Percentiles rank a stretch among this genome's conserved stretches.
phyloP scores from a whole-genome alignment of 2,888 invertebrate species.

The Apoda limacodes region DNA sequence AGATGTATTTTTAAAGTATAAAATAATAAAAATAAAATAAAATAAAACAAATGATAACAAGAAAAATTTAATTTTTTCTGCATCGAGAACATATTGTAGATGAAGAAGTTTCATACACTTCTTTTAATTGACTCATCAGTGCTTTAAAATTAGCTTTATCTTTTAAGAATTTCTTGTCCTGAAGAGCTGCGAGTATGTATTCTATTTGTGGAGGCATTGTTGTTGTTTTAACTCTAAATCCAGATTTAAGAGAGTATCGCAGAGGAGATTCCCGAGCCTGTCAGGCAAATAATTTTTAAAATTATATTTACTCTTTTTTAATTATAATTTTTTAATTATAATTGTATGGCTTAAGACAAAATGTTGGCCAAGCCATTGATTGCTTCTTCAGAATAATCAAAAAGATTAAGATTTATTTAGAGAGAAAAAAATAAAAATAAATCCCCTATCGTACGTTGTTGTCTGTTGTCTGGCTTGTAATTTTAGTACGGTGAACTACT shows the following conservation, averaged over 20 bases:
- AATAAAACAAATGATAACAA: slow-evolving; percentile 7
- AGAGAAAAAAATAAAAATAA: too few species aligned
- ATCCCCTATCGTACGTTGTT: too few species aligned
- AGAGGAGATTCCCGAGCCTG: neutral
- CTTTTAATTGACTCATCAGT: slow-evolving; percentile 30
- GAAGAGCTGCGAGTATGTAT: slow-evolving; percentile 30
- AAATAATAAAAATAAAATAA: too few species aligned
- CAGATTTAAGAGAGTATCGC: neutral
- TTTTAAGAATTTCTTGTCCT: slow-evolving; percentile 27
- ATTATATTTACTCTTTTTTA: too few species aligned
- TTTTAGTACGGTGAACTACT: slow-evolving; percentile 39
- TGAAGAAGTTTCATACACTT: slow-evolving; percentile 27
- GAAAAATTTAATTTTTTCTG: slow-evolving; percentile 5
- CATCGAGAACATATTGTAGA: slow-evolving; percentile 22
- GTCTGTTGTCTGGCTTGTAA: too few species aligned
- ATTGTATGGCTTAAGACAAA: too few species aligned
- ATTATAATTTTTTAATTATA: neutral
- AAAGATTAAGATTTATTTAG: too few species aligned
- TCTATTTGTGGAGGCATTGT: slow-evolving; percentile 32
- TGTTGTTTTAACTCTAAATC: too few species aligned
- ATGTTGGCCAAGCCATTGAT: too few species aligned
- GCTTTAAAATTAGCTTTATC: slow-evolving; percentile 25
- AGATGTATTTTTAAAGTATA: too few species aligned
- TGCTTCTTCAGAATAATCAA: too few species aligned
- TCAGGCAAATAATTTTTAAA: neutral